Conservation (phyloP, 2,888 invertebrate species). For the Drosophila affinis region DNA sequence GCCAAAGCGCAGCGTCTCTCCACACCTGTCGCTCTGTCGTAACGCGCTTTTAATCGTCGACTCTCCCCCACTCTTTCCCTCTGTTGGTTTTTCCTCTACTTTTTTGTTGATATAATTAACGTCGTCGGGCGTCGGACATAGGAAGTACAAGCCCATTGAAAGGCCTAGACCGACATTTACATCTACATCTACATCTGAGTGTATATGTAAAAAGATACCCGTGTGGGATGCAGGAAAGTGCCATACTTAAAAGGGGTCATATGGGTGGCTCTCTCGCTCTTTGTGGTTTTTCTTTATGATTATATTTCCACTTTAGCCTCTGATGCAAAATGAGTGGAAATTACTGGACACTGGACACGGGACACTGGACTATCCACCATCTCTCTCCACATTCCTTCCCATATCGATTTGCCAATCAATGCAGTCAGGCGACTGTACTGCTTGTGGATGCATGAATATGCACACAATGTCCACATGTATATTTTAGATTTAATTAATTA, state of each 20-base stretch:
- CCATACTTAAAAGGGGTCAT: conserved; percentile 26
- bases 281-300: conserved; percentile 31
- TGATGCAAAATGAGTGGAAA: conserved; percentile 40
- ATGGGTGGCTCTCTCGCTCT: conserved; percentile 33
- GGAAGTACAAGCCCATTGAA: conserved; percentile 16
- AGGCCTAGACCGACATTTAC: conserved; percentile 18
- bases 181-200: neutral
- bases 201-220: conserved; percentile 7
- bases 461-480: neutral
- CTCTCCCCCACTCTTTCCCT: conserved; percentile 9
- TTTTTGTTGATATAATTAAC: conserved; percentile 31
- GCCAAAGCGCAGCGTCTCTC: conserved; percentile 1
- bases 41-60: conserved; percentile 67
- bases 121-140: neutral
- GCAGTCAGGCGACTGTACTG: neutral
- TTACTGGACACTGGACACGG: conserved; percentile 3
- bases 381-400: neutral
- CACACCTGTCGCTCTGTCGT: conserved; percentile 44
- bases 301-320: conserved; percentile 38
- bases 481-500: conserved; percentile 37
- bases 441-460: neutral
- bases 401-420: conserved; percentile 38
- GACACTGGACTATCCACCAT: too few relatives aligned
- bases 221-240: conserved; percentile 28
- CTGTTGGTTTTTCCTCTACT: conserved; percentile 6